Base-by-base conservation (phyloP, 2,888 invertebrate species). In the Harpagoxenus sublaevis region DNA sequence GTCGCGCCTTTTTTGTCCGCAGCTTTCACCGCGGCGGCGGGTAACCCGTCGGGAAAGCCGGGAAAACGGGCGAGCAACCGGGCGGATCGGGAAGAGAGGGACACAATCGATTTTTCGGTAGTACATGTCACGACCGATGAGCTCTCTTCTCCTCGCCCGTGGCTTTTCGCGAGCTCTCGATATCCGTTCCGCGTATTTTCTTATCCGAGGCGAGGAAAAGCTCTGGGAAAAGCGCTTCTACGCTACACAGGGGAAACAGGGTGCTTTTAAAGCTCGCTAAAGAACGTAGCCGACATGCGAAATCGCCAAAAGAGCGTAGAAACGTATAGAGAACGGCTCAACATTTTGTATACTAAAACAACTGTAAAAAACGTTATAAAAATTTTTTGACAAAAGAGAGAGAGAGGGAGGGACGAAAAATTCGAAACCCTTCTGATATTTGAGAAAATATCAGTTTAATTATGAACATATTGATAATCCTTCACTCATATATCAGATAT, bases 1-100 rank as follows among this genome's bases (percentile, higher is more conserved):
- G 90, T 89, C 88, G 73, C 86, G 84, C 86, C 75, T 82, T 57
- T 86, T 86, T 79, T 77, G 83, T 70, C 60, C 51, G 75, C 85
- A 53, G 70, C 53, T 79, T 82, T 77, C 55, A 75, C 65, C 55
- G 53, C 65, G 65, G 53, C 65, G 65, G 9, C n/a, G 74, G 23
- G 31, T 70, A 78, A 65, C 63, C 51, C 73, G 57, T 35, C 28
- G 73, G 35, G 15, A 71, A 57, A 79, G 57, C 78, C 28, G 57
- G 73, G 73, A 39, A 39, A 71, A 60, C 45, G 57, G 18, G 10
- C 42, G 62, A 15, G 39, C 62, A 15, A 35, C 15, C 48, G 48
- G 35, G 31, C 31, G 57, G 55, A 55, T 42, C 66, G 55, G 55
- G n/a, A 23, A 39, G 55, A 51, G 60, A 73, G 48, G 60, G 18